Base-by-base conservation (phyloP, 2,113 vertebrate genomes). In the Centrocercus urophasianus region DNA sequence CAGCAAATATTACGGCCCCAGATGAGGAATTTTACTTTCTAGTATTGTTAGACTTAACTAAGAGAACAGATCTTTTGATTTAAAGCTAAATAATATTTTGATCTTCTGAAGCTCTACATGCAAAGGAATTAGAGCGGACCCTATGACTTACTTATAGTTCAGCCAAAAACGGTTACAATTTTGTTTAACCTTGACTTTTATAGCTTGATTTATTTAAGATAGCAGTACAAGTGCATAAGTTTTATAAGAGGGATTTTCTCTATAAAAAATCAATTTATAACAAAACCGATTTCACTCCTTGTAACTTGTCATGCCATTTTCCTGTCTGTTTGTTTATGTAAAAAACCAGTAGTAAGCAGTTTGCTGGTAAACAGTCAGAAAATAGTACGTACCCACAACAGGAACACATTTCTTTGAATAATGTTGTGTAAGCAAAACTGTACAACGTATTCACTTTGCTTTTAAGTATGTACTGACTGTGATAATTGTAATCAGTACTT, bases 1-100 rank as follows among this genome's bases (percentile, higher is more conserved):
- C 98, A 98, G 97, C 98, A 98, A 98, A 99, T 99, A 99, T 99
- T 98, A 98, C 98, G 98, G 98, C 98, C 98, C 98, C 98, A 99
- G 97, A 98, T 97, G 97, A 98, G 97, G 96, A 98, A 95, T 90
- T 97, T 97, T 95, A 96, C 97, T 98, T 98, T 96, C 64, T 93
- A 96, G 95, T 97, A 96, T 95, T 95, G 95, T 98, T 97, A 96
- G 89, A 91, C 95, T 93, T 96, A 95, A 85, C 94, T 73, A 90
- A 96, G 97, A 92, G 94, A 97, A 95, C 88, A 86, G 73, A 67
- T 96, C 95, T 96, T 97, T 96, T 97, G 97, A 97, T 98, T 97
- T 97, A 97, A 97, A 96, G 93, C 97, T 97, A 97, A 98, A 96
- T 97, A 96, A 90, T 91, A 87, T 79, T 97, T 97, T 96, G 97